phyloP scores from a whole-genome alignment of 2,888 invertebrate species.

The Brachynemurus nebulosus region DNA sequence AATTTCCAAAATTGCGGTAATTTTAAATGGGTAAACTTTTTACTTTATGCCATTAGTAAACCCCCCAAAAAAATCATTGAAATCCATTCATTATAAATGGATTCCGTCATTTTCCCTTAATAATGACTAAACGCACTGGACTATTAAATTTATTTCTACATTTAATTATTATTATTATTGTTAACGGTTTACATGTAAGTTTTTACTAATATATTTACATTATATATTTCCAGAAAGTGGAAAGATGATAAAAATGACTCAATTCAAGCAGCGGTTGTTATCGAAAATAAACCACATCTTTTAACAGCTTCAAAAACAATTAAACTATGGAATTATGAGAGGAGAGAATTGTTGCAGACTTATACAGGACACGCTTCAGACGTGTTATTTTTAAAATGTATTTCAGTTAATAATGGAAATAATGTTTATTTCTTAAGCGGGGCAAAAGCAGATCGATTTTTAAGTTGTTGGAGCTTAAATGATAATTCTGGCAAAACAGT shows the following conservation, averaged over 20 bases:
- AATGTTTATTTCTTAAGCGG: slow-evolving; percentile 34
- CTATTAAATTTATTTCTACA: too few relatives aligned
- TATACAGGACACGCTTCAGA: slow-evolving; percentile 51
- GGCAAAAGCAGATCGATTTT: slow-evolving; percentile 32
- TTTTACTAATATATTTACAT: too few relatives aligned
- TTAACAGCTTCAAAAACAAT: slow-evolving; percentile 34
- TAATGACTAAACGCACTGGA: too few relatives aligned
- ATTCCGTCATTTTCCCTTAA: too few relatives aligned
- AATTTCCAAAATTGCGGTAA: too few relatives aligned
- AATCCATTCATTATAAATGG: too few relatives aligned
- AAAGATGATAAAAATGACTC: slow-evolving; percentile 42
- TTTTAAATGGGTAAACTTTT: too few relatives aligned
- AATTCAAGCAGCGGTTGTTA: slow-evolving; percentile 44
- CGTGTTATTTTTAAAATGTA: slow-evolving; percentile 34
- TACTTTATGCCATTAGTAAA: too few relatives aligned
- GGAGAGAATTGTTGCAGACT: slow-evolving; percentile 41
- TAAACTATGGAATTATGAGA: slow-evolving; percentile 47
- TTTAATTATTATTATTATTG: too few relatives aligned
- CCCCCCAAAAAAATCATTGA: too few relatives aligned
- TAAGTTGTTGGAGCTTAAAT: slow-evolving; percentile 36
- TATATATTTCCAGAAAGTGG: slow-evolving; percentile 41
- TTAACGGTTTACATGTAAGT: too few relatives aligned
- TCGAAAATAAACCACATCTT: slow-evolving; percentile 35
- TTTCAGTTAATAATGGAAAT: slow-evolving; percentile 22
- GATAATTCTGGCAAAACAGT: slow-evolving; percentile 32